A percentile compares a stretch with the other conserved stretches of the same genome.
These are phyloP conservation scores for Heteropelma amictum DNA, from an alignment of 2,888 invertebrate genomes.

Conservation along the genomic window DNA sequence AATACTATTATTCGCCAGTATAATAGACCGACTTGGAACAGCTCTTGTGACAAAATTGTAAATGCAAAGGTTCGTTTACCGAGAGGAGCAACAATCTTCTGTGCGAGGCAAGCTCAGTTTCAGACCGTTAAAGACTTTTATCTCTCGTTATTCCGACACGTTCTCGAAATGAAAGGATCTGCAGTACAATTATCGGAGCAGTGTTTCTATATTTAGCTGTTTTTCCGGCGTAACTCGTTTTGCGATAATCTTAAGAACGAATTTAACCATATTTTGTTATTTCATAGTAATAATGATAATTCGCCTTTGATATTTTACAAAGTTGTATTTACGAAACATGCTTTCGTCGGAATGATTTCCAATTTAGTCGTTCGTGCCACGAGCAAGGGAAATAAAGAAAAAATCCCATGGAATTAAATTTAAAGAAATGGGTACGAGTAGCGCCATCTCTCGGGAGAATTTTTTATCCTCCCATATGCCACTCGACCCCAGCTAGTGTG, in stretches of 20 bases:
- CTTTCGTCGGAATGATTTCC: neutral
- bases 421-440: slow-evolving; percentile 22
- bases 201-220: too few species aligned
- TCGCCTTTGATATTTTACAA: neutral
- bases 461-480: slow-evolving; percentile 31
- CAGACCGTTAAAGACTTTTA: too few species aligned
- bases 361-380: slow-evolving; percentile 3
- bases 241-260: too few species aligned
- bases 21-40: neutral
- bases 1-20: too few species aligned
- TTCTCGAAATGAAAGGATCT: too few species aligned
- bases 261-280: too few species aligned
- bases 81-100: too few species aligned
- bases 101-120: too few species aligned
- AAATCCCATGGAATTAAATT: slow-evolving; percentile 7
- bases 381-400: slow-evolving; percentile 7
- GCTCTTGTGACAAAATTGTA: neutral
- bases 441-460: slow-evolving; percentile 44
- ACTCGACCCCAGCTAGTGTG: slow-evolving; percentile 36
- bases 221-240: too few species aligned
- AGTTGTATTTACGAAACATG: neutral
- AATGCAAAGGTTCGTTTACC: neutral
- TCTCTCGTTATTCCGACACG: too few species aligned
- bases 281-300: too few species aligned
- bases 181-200: too few species aligned